Conservation (phyloP, 2,797 vertebrate genomes). For the Melanotaenia nigrans region DNA sequence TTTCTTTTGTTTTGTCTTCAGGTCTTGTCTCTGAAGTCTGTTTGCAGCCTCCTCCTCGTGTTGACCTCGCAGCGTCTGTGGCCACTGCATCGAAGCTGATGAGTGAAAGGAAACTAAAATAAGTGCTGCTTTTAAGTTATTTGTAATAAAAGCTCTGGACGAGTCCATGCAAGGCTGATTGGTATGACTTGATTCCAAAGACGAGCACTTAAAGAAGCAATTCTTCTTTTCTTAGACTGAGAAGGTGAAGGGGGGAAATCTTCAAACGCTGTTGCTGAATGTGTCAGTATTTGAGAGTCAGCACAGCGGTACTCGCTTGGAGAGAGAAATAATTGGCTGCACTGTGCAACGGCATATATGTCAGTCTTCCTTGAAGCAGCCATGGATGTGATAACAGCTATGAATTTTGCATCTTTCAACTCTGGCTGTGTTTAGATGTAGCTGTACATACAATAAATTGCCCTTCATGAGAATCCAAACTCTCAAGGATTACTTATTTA, state of each 20-base stretch:
- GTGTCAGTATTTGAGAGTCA: constrained; percentile 77
- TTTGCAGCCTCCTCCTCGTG: constrained; percentile 20
- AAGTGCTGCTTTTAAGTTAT: constrained; percentile 46
- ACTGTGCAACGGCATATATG: constrained; percentile 63
- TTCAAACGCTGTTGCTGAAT: constrained; percentile 72
- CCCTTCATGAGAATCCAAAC: constrained; percentile 28
- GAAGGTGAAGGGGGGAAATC: constrained; percentile 58
- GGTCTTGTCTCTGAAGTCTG: constrained; percentile 47
- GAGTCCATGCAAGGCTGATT: constrained; percentile 30
- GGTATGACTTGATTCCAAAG: constrained; percentile 41
- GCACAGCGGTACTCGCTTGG: constrained; percentile 60
- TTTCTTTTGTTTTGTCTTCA: constrained; percentile 38
- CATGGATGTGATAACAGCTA: constrained; percentile 50
- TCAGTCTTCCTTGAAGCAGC: constrained; percentile 64
- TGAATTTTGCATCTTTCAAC: constrained; percentile 49
- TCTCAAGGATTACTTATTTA: constrained; percentile 24
- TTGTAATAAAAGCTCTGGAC: constrained; percentile 41
- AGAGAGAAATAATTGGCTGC: constrained; percentile 80
- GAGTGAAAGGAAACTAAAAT: constrained; percentile 28
- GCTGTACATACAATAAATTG: constrained; percentile 20
- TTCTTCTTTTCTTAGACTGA: constrained; percentile 17
- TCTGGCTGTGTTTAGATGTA: constrained; percentile 25
- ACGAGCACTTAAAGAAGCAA: constrained; percentile 17
- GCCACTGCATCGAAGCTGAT: constrained; percentile 19
- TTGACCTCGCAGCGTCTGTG: constrained; percentile 31